Conservation (phyloP, 1,140 invertebrate genomes). For the Luehdorfia chinensis region DNA sequence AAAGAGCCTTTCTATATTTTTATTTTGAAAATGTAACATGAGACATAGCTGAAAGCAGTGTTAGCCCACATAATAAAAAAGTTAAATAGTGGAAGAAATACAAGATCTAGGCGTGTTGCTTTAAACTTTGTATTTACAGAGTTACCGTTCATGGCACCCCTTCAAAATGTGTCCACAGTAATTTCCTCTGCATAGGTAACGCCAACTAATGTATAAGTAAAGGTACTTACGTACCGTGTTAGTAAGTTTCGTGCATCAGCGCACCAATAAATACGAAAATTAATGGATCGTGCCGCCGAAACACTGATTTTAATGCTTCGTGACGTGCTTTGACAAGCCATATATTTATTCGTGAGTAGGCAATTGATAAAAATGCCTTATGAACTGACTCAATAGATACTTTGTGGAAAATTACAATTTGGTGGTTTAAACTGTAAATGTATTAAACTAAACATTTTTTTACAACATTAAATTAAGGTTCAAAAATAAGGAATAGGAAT, state of each 20-base stretch:
- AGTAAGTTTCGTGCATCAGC: conserved; percentile 37
- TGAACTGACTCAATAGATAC: too few species aligned
- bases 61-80: too few species aligned
- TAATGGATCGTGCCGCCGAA: conserved; percentile 53
- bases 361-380: neutral
- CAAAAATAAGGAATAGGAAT: neutral
- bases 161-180: neutral
- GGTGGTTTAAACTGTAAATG: too few species aligned
- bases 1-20: too few species aligned
- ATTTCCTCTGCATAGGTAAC: neutral
- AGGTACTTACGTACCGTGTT: conserved; percentile 18
- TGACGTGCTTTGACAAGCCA: conserved; percentile 38
- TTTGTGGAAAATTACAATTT: too few species aligned
- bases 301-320: conserved; percentile 57
- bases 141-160: too few species aligned
- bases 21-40: too few species aligned
- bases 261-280: conserved; percentile 50
- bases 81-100: too few species aligned
- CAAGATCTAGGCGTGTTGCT: too few species aligned
- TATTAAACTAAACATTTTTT: too few species aligned
- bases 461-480: neutral
- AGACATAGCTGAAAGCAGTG: too few species aligned
- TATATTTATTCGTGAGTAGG: conserved; percentile 28
- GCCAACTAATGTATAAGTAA: neutral
- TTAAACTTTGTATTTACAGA: too few species aligned